Evolutionary conservation across 1,140 invertebrate species (phyloP).

Genomic region (Dendrolimus punctatus): DNA sequence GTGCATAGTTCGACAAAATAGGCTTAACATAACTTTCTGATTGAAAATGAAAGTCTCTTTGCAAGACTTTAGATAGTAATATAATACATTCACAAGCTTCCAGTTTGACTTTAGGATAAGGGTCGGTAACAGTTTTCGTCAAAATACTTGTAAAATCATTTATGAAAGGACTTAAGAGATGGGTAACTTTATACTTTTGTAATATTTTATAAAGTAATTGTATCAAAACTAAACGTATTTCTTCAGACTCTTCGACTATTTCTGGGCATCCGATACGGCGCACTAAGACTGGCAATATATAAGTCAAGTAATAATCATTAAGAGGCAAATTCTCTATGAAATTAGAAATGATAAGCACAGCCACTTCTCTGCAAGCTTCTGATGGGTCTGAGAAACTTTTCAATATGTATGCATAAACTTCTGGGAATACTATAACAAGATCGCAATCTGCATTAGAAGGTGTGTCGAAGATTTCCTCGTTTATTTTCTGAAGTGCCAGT

Average conservation of each 20-base stretch:
- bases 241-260: slow-evolving; percentile 88
- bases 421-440: slow-evolving; percentile 53
- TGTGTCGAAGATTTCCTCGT: slow-evolving; percentile 57
- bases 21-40: slow-evolving; percentile 83
- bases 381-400: slow-evolving; percentile 60
- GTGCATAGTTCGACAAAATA: slow-evolving; percentile 79
- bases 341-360: slow-evolving; percentile 48
- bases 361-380: slow-evolving; percentile 52
- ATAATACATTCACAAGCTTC: slow-evolving; percentile 82
- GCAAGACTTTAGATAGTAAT: slow-evolving; percentile 75
- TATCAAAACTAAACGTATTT: slow-evolving; percentile 83
- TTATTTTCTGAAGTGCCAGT: slow-evolving; percentile 45
- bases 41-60: slow-evolving; percentile 81
- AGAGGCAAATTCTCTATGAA: slow-evolving; percentile 54
- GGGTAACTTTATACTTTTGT: slow-evolving; percentile 73
- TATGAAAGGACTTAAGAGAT: slow-evolving; percentile 77
- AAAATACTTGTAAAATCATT: slow-evolving; percentile 85
- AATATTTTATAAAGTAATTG: slow-evolving; percentile 78
- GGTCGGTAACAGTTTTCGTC: slow-evolving; percentile 79
- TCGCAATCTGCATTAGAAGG: slow-evolving; percentile 43
- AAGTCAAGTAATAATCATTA: slow-evolving; percentile 81
- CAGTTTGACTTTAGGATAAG: slow-evolving; percentile 85
- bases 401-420: slow-evolving; percentile 55
- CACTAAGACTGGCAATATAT: slow-evolving; percentile 82
- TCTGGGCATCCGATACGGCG: slow-evolving; percentile 85